Evolutionary conservation across 2,113 vertebrate species (phyloP), one percentile per base, ranked within the genome.

Genomic region (Alouatta palliata): DNA sequence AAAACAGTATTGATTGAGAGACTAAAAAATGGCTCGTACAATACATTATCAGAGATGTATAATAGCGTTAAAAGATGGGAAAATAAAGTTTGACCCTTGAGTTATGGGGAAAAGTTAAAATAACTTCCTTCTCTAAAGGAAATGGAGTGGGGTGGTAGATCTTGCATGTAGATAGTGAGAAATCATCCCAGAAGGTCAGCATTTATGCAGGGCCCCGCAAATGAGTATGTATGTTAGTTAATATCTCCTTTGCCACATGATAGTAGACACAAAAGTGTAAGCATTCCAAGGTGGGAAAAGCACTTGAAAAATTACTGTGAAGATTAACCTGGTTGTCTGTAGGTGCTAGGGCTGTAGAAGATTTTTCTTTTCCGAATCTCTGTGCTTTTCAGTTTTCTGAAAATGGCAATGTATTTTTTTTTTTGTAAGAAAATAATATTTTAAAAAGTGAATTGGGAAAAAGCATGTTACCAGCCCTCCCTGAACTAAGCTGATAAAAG

Each of bases 71-170:
- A 92, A 90, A 68, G 70, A 45, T 70, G 52, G 37, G 43, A 68
- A 43, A 52, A 81, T 56, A 56, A 92, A 90, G 37, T 54, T 47
- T 85, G 86, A 68, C 82, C 68, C 73, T 79, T 91, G 82, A 94
- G 54, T 77, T 40, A 77, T 77, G 35, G 75, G 52, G 21, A 40
- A 83, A 54, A 37, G 58, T 87, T 83, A 54, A 91, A 96, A 89
- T 91, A 52, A 79, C 83, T 79, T 58, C 12, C 20, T 91, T 94
- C 83, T 95, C 89, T 56, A 73, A 86, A 83, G 37, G 68, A 70
- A 25, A 10, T n/a, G 6, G 58, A 35, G 40, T 12, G 17, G 47
- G 8, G 32, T 71, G 79, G n/a, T 70, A 81, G 66, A 70, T 52
- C 87, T 81, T 79, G 52, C 68, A 45, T 35, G 2, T 11, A 37